Evolutionary conservation across 2,113 vertebrate genomes (phyloP).

Genomic region (Paradoxurus hermaphroditus): DNA sequence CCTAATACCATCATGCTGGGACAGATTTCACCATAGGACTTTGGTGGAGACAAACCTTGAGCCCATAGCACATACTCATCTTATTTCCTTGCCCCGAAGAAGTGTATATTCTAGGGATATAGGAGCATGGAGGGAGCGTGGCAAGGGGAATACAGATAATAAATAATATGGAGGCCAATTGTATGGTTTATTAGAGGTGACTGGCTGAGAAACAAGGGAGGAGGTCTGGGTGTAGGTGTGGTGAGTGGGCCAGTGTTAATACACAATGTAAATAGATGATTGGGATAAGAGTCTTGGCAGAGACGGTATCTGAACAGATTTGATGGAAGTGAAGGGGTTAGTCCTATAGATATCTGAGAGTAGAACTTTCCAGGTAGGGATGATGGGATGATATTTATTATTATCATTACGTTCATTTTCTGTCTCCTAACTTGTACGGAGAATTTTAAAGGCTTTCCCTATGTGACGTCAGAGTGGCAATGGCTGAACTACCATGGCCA

Average conservation of each 20-base stretch:
- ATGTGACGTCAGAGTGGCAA: background rate
- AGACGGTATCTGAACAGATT: background rate
- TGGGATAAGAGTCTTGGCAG: background rate
- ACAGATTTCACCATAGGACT: background rate
- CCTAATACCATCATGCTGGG: background rate
- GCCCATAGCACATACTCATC: too few species aligned
- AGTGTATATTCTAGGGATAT: background rate
- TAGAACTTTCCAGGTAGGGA: background rate
- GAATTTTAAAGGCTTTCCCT: background rate
- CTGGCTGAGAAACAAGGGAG: background rate
- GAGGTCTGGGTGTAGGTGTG: background rate
- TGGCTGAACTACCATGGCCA: background rate
- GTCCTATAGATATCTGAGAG: too few species aligned
- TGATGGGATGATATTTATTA: background rate
- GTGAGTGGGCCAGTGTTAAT: too few species aligned
- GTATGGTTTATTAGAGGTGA: background rate
- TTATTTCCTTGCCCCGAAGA: background rate
- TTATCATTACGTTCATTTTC: background rate
- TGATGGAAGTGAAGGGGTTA: background rate
- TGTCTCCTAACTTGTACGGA: background rate
- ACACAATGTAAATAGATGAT: background rate
- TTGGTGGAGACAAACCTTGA: background rate
- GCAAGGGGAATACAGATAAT: background rate
- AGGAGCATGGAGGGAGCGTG: background rate
- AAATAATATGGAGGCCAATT: background rate